Conservation (phyloP, 2,888 invertebrate species). For the Dione juno region DNA sequence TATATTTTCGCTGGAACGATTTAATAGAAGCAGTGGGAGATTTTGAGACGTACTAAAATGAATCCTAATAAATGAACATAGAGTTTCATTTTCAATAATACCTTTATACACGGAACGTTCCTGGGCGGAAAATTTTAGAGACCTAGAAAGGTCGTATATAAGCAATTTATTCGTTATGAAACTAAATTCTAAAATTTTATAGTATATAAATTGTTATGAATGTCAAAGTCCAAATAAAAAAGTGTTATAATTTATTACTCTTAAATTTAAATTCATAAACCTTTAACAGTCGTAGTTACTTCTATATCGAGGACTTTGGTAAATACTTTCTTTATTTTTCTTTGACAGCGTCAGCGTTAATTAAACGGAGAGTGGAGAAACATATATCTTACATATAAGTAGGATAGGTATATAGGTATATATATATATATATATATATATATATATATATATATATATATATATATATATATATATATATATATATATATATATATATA, state of each 20-base stretch:
- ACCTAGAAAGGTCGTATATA: constrained; percentile 22
- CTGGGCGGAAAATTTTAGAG: constrained; percentile 14
- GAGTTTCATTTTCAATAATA: not conserved
- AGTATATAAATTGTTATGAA: constrained; percentile 15
- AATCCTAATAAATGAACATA: not conserved
- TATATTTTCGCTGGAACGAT: not conserved
- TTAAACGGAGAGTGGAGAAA: too few relatives aligned
- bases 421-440: too few relatives aligned
- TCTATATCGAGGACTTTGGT: too few relatives aligned
- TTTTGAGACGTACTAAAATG: not conserved
- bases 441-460: too few relatives aligned
- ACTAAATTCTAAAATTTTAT: constrained; percentile 12
- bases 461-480: too few relatives aligned
- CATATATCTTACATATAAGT: too few relatives aligned
- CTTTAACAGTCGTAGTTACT: too few relatives aligned
- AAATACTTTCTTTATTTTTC: too few relatives aligned
- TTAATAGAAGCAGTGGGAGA: not conserved
- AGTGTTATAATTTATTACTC: not conserved
- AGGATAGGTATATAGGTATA: too few relatives aligned
- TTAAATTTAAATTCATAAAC: too few relatives aligned
- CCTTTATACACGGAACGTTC: not conserved
- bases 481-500: too few relatives aligned
- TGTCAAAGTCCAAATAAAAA: not conserved
- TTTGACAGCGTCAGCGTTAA: too few relatives aligned
- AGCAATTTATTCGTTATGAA: constrained; percentile 15